These are phyloP conservation scores for Leucophenga montana DNA, from an alignment of 2,888 invertebrate species.

Conservation along the genomic window DNA sequence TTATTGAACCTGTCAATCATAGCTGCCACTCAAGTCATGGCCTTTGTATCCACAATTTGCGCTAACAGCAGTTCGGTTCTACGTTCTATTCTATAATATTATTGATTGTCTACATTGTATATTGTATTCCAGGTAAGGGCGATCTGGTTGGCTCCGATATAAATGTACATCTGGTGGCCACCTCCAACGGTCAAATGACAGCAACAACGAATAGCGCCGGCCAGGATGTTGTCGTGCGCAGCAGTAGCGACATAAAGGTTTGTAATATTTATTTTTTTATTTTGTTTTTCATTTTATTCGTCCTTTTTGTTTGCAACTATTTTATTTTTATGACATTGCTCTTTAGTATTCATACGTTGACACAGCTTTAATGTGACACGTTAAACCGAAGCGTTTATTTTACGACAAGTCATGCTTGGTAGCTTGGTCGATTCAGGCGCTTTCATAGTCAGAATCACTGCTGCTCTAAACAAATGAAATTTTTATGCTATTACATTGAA, in stretches of 20 bases:
- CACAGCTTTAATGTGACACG: constrained; percentile 8
- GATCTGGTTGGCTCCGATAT: constrained; percentile 96
- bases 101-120: neutral
- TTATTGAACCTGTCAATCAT: constrained; percentile 55
- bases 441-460: neutral
- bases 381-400: no score
- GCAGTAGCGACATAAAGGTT: constrained; percentile 92
- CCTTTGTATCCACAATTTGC: no score
- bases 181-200: constrained; percentile 77
- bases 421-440: no score
- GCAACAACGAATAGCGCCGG: constrained; percentile 76
- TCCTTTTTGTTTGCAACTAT: constrained; percentile 6
- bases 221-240: constrained; percentile 88
- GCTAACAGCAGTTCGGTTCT: no score
- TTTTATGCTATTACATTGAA: no score
- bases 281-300: neutral
- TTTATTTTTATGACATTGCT: constrained; percentile 12
- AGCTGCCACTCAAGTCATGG: constrained; percentile 28
- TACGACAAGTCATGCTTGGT: no score
- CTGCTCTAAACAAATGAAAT: no score
- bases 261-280: constrained; percentile 32
- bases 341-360: constrained; percentile 39
- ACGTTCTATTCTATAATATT: neutral
- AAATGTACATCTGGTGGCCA: constrained; percentile 83
- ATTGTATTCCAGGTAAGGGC: constrained; percentile 85